Evolutionary conservation across 2,888 invertebrate species (phyloP).

Genomic region (Athetis lepigone): DNA sequence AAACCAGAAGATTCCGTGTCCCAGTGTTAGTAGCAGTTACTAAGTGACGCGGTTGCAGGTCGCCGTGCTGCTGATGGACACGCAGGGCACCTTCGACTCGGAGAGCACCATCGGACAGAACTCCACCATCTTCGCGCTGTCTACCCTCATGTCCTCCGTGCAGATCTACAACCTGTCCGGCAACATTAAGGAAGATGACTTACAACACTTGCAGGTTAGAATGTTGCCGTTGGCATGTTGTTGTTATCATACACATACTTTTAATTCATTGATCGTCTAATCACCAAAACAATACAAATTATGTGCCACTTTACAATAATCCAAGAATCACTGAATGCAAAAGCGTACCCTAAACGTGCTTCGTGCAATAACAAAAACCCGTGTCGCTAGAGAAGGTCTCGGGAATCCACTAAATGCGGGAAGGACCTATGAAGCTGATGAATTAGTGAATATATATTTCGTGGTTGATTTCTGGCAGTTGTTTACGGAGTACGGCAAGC

Average conservation of each 20-base stretch:
- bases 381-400: neutral
- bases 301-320: no score
- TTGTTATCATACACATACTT: conserved; percentile 2
- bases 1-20: neutral
- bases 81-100: conserved; percentile 99
- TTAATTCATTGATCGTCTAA: no score
- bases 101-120: conserved; percentile 98
- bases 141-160: conserved; percentile 98
- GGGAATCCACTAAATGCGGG: neutral
- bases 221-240: conserved; percentile 6
- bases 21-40: neutral
- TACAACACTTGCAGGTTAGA: conserved; percentile 96
- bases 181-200: conserved; percentile 99
- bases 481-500: conserved; percentile 98
- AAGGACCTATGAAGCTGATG: neutral
- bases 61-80: conserved; percentile 96
- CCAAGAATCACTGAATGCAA: no score
- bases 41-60: conserved; percentile 85
- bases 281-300: no score
- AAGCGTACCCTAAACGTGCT: no score
- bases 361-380: no score
- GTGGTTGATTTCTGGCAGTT: conserved; percentile 87
- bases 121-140: conserved; percentile 93
- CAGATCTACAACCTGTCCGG: conserved; percentile 98
- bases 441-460: neutral